Conservation (phyloP, 1,140 invertebrate genomes). For the Aphelenchoides avenae region DNA sequence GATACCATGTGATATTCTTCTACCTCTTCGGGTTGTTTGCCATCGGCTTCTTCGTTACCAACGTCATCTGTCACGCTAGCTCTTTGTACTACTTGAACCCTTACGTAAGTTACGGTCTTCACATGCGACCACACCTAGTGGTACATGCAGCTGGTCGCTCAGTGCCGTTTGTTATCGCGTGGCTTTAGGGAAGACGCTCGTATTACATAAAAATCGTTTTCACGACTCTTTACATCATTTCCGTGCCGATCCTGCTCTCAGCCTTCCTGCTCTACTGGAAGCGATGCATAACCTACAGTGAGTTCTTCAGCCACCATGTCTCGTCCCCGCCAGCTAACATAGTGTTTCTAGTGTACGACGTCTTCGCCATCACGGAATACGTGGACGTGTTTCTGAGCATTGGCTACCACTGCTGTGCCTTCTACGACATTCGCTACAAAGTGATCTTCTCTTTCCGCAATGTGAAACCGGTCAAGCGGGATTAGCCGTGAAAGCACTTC, state of each 20-base stretch:
- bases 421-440: conserved; percentile 51
- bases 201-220: conserved; percentile 48
- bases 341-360: conserved; percentile 47
- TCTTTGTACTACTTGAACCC: conserved; percentile 52
- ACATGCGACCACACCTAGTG: too few relatives aligned
- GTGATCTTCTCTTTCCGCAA: too few relatives aligned
- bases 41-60: conserved; percentile 48
- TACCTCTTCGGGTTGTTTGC: conserved; percentile 49
- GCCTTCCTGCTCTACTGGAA: conserved; percentile 51
- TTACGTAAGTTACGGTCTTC: conserved; percentile 43
- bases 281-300: conserved; percentile 49
- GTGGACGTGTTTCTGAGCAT: conserved; percentile 48
- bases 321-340: background rate
- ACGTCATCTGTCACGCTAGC: conserved; percentile 44
- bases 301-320: conserved; percentile 10
- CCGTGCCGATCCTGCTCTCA: conserved; percentile 46
- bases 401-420: conserved; percentile 49
- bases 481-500: too few relatives aligned
- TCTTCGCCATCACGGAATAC: conserved; percentile 45
- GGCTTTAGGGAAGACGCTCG: conserved; percentile 38
- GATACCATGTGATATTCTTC: conserved; percentile 54
- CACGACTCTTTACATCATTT: conserved; percentile 41
- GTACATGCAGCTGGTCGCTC: background rate
- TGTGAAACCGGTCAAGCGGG: too few relatives aligned
- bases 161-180: too few relatives aligned